Evolutionary conservation across 1,140 invertebrate genomes (phyloP), one percentile per base, ranked within the genome.

Genomic region (Holotrichia oblita): DNA sequence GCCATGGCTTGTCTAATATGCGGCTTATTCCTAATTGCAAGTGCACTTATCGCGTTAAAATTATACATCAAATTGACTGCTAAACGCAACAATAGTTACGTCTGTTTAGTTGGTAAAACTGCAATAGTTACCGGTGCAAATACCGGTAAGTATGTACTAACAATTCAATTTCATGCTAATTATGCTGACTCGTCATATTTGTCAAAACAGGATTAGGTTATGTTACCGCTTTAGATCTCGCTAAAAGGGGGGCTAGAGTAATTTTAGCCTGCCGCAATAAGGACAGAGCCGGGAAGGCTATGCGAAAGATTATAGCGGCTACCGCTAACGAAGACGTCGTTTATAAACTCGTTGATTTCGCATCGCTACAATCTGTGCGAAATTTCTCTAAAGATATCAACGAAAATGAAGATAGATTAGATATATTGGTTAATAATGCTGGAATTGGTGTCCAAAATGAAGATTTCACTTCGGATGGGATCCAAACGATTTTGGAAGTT

Each of bases 141-240:
- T 40, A 72, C 79, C n/a, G 82, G 82, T 81, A 55, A 34, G 40
- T 64, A 1, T 48, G n/a, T 22, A 64, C 4, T n/a, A 22, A 64
- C 17, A 27, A 27, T 20, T 22, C 3, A 24, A 27, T 7, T 64
- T 64, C 22, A 2, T 64, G 6, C 0, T 61, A 22, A 1, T 64
- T 10, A 20, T 22, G 0, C 22, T 22, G 6, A 27, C 17, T 27
- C n/a, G n/a, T n/a, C 0, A 27, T 20, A 0, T 48, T 12, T 12
- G 44, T 8, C n/a, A 14, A 48, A n/a, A 17, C 14, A 86, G 88
- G 89, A 40, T 86, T 90, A 40, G 89, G 96, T 64, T 94, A 91
- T 87, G 94, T 97, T 89, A 96, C 94, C 22, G 95, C 94, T 0
- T 90, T 92, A 85, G 92, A 95, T 78, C 88, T 97, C 78, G 94